phyloP scores from a whole-genome alignment of 2,113 vertebrate genomes.

The Serinus canaria region DNA sequence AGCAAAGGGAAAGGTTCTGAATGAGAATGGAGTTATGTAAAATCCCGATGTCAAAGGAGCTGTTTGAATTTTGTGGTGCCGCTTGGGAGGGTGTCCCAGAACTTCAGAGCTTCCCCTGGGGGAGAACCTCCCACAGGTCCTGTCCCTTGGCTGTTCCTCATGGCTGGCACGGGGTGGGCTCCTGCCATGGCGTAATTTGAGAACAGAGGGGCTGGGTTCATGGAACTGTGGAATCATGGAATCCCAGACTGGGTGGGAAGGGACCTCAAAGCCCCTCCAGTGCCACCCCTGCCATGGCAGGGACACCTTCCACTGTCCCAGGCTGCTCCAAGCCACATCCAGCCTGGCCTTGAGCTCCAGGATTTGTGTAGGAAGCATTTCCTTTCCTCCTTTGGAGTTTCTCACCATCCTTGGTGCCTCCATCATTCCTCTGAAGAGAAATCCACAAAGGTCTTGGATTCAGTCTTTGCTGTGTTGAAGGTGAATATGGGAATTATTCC shows the following conservation, averaged over 20 bases:
- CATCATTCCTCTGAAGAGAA: not conserved
- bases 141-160: not conserved
- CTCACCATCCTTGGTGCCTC: not conserved
- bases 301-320: not conserved
- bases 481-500: not conserved
- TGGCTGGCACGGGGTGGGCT: not conserved
- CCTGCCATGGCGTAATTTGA: accelerated
- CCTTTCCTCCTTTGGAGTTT: not conserved
- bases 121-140: accelerated
- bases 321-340: not conserved
- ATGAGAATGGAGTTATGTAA: not conserved
- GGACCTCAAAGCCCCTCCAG: accelerated
- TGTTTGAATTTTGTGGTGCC: not conserved
- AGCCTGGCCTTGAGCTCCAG: not conserved
- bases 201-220: not conserved
- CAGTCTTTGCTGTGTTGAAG: not conserved
- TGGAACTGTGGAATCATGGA: not conserved
- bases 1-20: not conserved
- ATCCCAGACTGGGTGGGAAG: not conserved
- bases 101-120: accelerated
- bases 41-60: not conserved
- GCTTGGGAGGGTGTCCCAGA: not conserved
- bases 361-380: not conserved
- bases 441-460: not conserved
- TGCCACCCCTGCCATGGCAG: not conserved